Conservation (phyloP, 2,797 vertebrate species). For the Cyprinella venusta region DNA sequence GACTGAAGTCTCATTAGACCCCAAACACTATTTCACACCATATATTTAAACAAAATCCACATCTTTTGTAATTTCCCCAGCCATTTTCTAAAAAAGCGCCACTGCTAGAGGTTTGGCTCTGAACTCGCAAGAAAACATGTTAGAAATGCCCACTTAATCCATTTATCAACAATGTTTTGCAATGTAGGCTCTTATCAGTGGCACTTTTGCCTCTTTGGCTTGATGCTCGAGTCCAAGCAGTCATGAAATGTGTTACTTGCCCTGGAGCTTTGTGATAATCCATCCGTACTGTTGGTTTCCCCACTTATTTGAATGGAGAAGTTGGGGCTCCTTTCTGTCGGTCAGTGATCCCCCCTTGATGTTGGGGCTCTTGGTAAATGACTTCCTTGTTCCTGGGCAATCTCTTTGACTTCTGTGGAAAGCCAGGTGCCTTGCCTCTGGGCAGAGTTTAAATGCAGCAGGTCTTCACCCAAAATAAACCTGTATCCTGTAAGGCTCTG, state of each 20-base stretch:
- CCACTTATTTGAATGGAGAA: conserved; percentile 64
- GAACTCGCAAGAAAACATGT: neutral
- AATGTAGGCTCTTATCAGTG: conserved; percentile 11
- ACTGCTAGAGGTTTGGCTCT: neutral
- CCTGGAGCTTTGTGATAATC: conserved; percentile 59
- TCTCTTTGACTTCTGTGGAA: conserved; percentile 73
- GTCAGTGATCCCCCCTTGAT: conserved; percentile 65
- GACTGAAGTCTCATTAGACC: neutral
- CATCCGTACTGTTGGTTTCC: conserved; percentile 58
- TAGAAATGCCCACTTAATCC: neutral
- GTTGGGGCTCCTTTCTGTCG: conserved; percentile 51
- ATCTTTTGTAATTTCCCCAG: neutral
- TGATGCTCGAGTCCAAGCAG: conserved; percentile 23
- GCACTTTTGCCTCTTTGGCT: conserved; percentile 30
- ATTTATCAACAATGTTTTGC: neutral
- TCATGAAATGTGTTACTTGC: conserved; percentile 53
- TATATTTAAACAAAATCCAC: neutral
- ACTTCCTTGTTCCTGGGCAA: conserved; percentile 77
- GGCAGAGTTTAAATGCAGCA: conserved; percentile 67
- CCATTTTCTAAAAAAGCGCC: neutral
- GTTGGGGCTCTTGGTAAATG: conserved; percentile 71
- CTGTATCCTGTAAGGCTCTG: conserved; percentile 73
- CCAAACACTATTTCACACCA: neutral
- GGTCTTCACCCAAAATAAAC: conserved; percentile 63
- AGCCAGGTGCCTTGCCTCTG: conserved; percentile 77